phyloP scores from a whole-genome alignment of 2,888 invertebrate genomes.

The Drosophila borealis region DNA sequence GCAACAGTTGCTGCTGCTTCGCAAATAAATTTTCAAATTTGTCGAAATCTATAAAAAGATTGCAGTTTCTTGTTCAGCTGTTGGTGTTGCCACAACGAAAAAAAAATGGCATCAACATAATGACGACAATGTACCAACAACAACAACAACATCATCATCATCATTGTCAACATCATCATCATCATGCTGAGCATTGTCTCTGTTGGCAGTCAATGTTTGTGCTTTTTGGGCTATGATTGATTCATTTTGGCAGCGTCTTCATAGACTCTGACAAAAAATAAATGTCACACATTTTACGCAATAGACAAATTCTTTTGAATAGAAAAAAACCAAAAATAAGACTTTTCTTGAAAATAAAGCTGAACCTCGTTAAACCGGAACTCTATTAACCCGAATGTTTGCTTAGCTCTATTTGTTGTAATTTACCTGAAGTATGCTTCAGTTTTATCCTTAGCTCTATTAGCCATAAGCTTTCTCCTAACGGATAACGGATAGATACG shows the following conservation, averaged over 20 bases:
- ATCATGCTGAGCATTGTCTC: slow-evolving; percentile 18
- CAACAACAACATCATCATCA: slow-evolving; percentile 29
- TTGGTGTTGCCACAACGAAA: slow-evolving; percentile 36
- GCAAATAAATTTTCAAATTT: slow-evolving; percentile 73
- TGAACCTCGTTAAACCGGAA: no score
- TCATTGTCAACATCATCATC: slow-evolving; percentile 31
- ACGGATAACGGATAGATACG: no score
- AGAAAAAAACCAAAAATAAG: background rate
- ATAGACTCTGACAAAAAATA: slow-evolving; percentile 38
- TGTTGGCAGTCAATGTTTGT: slow-evolving; percentile 65
- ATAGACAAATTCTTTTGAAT: slow-evolving; percentile 18
- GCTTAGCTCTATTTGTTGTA: no score
- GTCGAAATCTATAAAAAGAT: slow-evolving; percentile 82
- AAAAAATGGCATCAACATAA: slow-evolving; percentile 69
- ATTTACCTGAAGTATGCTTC: no score
- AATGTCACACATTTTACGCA: slow-evolving; percentile 62
- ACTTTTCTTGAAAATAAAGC: no score
- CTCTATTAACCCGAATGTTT: no score
- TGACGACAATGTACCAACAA: slow-evolving; percentile 62
- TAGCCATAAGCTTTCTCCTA: no score
- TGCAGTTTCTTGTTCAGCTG: slow-evolving; percentile 74
- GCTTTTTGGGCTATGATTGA: slow-evolving; percentile 67
- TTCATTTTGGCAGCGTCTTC: slow-evolving; percentile 62
- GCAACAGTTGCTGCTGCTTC: slow-evolving; percentile 71
- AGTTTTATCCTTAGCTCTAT: no score